These are phyloP conservation scores for Epizoanthus ramosus DNA, from an alignment of 92 coral and sea anemone species.

Conservation along the genomic window DNA sequence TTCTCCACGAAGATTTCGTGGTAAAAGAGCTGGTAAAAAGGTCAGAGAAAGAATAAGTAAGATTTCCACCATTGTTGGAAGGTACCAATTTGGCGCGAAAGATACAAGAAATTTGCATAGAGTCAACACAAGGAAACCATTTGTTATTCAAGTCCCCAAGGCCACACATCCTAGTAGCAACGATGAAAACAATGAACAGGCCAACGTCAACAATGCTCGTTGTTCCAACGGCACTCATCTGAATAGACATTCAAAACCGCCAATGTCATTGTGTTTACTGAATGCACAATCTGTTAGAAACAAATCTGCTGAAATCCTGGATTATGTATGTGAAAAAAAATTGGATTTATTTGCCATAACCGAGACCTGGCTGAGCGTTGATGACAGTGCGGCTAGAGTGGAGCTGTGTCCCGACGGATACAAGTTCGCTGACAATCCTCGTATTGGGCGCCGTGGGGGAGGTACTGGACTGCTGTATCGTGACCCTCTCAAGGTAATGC, in stretches of 20 bases:
- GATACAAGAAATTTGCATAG: no score
- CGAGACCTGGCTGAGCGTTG: slow-evolving; percentile 27
- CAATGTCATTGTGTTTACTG: slow-evolving; percentile 14
- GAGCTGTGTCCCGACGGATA: slow-evolving; percentile 47
- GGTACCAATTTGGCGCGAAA: no score
- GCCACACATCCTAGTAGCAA: no score
- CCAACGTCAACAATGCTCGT: slow-evolving; percentile 5
- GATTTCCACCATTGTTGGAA: no score
- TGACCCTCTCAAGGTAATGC: slow-evolving; percentile 17
- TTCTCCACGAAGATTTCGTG: no score
- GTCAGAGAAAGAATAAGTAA: no score
- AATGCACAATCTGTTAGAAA: slow-evolving; percentile 4
- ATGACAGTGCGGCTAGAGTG: slow-evolving; percentile 31
- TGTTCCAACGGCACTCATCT: no score
- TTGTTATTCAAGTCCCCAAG: slow-evolving; percentile 26
- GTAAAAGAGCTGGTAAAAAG: no score
- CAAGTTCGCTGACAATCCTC: slow-evolving; percentile 10
- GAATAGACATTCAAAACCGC: not conserved
- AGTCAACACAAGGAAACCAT: not conserved
- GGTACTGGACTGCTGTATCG: slow-evolving; percentile 53
- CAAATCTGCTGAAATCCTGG: slow-evolving; percentile 28
- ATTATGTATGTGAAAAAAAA: not conserved
- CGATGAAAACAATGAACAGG: not conserved
- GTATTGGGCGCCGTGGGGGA: slow-evolving; percentile 43
- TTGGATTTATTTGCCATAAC: slow-evolving; percentile 24